Base-by-base conservation (phyloP, 64 coral and sea anemone genomes). In the Montipora foliosa region DNA sequence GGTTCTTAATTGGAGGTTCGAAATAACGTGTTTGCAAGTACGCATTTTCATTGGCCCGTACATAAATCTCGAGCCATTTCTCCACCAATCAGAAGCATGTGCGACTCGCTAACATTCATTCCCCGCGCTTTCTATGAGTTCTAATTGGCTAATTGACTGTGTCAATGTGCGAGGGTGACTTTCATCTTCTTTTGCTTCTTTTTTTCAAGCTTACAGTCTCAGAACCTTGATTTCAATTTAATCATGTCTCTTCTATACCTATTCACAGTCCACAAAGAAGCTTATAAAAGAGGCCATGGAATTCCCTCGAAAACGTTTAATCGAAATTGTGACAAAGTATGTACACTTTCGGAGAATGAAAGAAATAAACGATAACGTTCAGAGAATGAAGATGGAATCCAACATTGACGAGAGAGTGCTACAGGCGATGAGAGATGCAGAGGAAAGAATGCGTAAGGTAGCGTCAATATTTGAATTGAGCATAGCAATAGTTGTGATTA, bases 221-320 rank as follows among this genome's bases (percentile, higher is more conserved):
- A 8, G 6, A 5, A 7, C 8, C 0, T 85, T 5, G 55, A 22
- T 59, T 19, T 19, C 0, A 9, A 7, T 17, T 6, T 49, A 76
- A n/a, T 48, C 5, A 64, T 47, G 3, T 71, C 13, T 71, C 21
- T 9, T 84, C 51, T 71, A 4, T 51, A 12, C 16, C 5, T 78
- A 15, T 49, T 49, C 17, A 49, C 13, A 94, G 93, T 67, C 80
- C 17, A 89, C 93, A 0, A 84, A 20, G 11, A 90, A 21, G 74
- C 79, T 94, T 29, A 77, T 94, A 46, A 84, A 94, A 78, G 72
- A 94, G 48, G 87, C 93, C 4, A 94, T 94, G 22, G 86, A 77
- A 0, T 73, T 90, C 9, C 86, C 93, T 44, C 74, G 87, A 44
- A 83, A 77, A n/a, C 87, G 93, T 47, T 90, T 94, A 9, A 90